Conservation (phyloP, 2,113 vertebrate genomes). For the Aegithalos caudatus region DNA sequence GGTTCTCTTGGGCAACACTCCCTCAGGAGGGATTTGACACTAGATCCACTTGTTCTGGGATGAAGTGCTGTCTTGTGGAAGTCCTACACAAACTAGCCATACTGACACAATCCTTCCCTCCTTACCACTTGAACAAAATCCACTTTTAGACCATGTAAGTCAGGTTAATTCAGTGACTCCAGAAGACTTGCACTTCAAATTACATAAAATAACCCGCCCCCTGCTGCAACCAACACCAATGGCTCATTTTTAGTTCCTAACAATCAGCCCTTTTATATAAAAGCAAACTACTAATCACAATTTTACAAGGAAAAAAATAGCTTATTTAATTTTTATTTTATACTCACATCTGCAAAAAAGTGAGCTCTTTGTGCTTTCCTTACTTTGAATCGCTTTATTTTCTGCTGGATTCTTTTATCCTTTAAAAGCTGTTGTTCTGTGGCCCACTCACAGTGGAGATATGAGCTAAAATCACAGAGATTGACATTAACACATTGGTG, state of each 20-base stretch:
- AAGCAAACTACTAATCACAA: not conserved
- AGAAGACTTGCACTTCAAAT: not conserved
- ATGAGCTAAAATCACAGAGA: slow-evolving; percentile 81
- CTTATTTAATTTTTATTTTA: not conserved
- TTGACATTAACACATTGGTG: slow-evolving; percentile 2
- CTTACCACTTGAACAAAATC: not conserved
- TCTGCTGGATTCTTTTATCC: slow-evolving; percentile 99
- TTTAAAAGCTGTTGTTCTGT: slow-evolving; percentile 94
- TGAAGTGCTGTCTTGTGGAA: not conserved
- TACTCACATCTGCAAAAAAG: slow-evolving; percentile 97
- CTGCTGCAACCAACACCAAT: not conserved
- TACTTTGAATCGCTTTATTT: slow-evolving; percentile 98
- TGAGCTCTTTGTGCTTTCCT: slow-evolving; percentile 97
- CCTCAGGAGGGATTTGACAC: not conserved
- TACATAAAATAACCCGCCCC: not conserved
- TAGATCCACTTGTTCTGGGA: not conserved
- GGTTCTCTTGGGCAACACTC: not conserved
- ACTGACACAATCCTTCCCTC: not conserved
- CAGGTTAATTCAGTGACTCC: not conserved
- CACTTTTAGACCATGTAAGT: not conserved
- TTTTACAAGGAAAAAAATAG: not conserved
- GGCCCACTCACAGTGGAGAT: slow-evolving; percentile 99
- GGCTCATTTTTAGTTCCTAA: not conserved
- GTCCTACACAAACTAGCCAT: not conserved
- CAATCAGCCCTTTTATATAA: not conserved